Base-by-base conservation (phyloP, 1,140 invertebrate species). In the Manduca sexta region DNA sequence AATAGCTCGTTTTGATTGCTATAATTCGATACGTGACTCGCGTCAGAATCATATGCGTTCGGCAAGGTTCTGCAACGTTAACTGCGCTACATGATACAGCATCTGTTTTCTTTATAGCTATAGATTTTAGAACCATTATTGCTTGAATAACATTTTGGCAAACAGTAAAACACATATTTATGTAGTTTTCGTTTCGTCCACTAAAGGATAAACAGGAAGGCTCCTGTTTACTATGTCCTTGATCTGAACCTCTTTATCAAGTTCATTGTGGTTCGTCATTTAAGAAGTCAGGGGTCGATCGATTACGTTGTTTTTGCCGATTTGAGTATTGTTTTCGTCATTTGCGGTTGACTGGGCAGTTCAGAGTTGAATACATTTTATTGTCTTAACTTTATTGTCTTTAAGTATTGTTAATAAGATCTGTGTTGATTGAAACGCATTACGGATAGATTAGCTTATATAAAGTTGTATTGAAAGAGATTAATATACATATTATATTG, bases 181-280 rank as follows among this genome's bases (percentile, higher is more conserved):
- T 5, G 21, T 26, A 54, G 55, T 70, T 57, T 60, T 64, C 59
- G 63, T 68, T 58, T 66, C 54, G 57, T 65, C 64, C 57, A 60
- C 52, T 59, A 68, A 69, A 74, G 71, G 67, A 79, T 53, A 73
- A 76, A 75, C 75, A 79, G 75, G 75, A 79, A 79, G 73, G 60
- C 44, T 68, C 68, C 66, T 64, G 73, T 75, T 79, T 62, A 67
- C 38, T 33, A 21, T 26, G 69, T 55, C 73, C 70, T 76, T 79
- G 70, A 76, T 76, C 65, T 60, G 69, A 69, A 69, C 67, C 55
- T 60, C 56, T 52, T 51, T 50, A 54, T 54, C 45, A 45, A 52
- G 52, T 48, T 52, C 49, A 52, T 17, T 49, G 26, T 54, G 45
- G 53, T 50, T 51, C 52, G 35, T 45, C 42, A 40, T 14, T 38